Evolutionary conservation across 2,797 vertebrate species (phyloP).

Genomic region (Pagetopsis macropterus): DNA sequence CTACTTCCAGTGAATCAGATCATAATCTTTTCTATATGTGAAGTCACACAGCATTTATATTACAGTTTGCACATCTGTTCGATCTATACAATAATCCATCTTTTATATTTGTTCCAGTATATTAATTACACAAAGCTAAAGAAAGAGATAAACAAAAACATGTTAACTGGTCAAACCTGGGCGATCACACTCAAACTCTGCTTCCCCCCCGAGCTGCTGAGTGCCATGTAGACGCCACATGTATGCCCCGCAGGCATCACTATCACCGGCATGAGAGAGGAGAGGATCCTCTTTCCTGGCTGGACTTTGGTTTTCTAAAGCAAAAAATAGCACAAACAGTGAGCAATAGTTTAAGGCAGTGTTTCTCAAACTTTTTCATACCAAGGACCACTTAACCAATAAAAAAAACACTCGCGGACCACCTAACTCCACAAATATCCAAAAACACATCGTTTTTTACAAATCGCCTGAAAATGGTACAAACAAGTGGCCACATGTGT

Average conservation of each 20-base stretch:
- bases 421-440: no score
- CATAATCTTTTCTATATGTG: neutral
- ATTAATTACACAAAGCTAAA: no score
- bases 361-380: no score
- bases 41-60: no score
- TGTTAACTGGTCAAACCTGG: constrained; percentile 72
- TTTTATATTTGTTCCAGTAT: no score
- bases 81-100: no score
- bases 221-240: constrained; percentile 86
- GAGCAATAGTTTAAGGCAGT: neutral
- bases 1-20: neutral
- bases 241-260: constrained; percentile 81
- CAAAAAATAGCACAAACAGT: constrained; percentile 3
- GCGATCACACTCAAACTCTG: constrained; percentile 81
- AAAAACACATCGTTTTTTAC: no score
- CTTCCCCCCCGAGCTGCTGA: constrained; percentile 84
- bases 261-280: constrained; percentile 85
- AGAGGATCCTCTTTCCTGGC: constrained; percentile 82
- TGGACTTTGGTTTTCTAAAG: constrained; percentile 80
- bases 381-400: no score
- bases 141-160: neutral
- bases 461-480: no score
- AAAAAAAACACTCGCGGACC: no score
- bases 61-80: no score
- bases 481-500: no score